Conservation (phyloP, 2,888 invertebrate genomes). For the Ichneumoninae sp. region DNA sequence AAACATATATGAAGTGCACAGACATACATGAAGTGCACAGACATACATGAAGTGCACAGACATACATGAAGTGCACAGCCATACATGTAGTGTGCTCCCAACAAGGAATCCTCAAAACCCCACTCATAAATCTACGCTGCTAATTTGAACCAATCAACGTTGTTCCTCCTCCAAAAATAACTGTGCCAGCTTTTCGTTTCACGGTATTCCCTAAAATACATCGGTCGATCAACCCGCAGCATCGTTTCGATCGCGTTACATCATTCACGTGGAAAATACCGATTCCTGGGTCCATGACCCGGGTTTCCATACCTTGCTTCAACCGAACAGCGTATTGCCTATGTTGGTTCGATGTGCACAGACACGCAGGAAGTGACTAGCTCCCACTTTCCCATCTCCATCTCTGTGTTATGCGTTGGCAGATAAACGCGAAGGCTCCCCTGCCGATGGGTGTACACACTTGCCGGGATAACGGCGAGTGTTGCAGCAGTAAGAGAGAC, state of each 20-base stretch:
- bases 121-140: no score
- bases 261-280: slow-evolving; percentile 30
- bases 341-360: slow-evolving; percentile 70
- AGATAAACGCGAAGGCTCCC: slow-evolving; percentile 64
- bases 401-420: slow-evolving; percentile 70
- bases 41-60: no score
- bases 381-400: slow-evolving; percentile 50
- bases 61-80: slow-evolving; percentile 74
- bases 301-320: slow-evolving; percentile 1
- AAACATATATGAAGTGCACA: no score
- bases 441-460: slow-evolving; percentile 42
- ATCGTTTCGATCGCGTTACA: background rate
- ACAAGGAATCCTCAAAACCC: no score
- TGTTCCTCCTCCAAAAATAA: no score
- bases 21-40: no score
- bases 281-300: background rate
- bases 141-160: no score
- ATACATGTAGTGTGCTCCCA: background rate
- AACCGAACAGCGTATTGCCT: background rate
- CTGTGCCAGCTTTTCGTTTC: no score
- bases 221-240: background rate
- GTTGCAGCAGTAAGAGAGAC: slow-evolving; percentile 53
- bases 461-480: slow-evolving; percentile 29
- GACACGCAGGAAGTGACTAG: slow-evolving; percentile 45
- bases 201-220: background rate